Conservation (phyloP, 1,140 invertebrate species). For the Nylanderia fulva region DNA sequence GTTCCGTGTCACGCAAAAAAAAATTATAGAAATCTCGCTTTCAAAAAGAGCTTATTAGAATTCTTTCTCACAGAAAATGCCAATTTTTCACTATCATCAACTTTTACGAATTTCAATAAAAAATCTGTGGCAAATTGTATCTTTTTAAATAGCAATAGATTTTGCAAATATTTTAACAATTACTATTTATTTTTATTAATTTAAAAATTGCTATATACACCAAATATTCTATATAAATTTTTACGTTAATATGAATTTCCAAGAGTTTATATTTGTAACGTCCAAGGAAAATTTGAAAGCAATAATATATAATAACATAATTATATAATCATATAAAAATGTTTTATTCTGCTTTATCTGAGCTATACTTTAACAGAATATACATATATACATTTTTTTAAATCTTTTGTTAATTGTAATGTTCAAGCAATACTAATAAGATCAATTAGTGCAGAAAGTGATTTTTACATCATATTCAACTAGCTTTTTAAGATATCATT, state of each 20-base stretch:
- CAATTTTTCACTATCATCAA: neutral
- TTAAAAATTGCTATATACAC: neutral
- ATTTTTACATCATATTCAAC: neutral
- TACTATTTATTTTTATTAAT: neutral
- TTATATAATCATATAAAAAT: slow-evolving; percentile 56
- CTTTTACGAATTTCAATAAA: neutral
- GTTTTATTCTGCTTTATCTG: slow-evolving; percentile 26
- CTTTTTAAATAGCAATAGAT: neutral
- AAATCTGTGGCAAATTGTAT: neutral
- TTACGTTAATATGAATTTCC: neutral
- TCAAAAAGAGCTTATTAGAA: neutral
- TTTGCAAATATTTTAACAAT: neutral
- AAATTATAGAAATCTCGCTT: slow-evolving; percentile 44
- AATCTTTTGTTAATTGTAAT: slow-evolving; percentile 18
- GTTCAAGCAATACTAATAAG: slow-evolving; percentile 52
- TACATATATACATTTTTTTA: neutral
- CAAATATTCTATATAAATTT: neutral
- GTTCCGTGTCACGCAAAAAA: slow-evolving; percentile 19
- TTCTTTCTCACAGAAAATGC: neutral
- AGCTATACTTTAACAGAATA: neutral
- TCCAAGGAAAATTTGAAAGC: slow-evolving; percentile 50
- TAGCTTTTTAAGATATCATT: neutral
- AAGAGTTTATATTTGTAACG: neutral
- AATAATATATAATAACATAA: slow-evolving; percentile 62
- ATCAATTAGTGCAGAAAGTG: slow-evolving; percentile 45